Evolutionary conservation across 2,113 vertebrate genomes (phyloP), one percentile per base, ranked within the genome.

Genomic region (Malurus melanocephalus): DNA sequence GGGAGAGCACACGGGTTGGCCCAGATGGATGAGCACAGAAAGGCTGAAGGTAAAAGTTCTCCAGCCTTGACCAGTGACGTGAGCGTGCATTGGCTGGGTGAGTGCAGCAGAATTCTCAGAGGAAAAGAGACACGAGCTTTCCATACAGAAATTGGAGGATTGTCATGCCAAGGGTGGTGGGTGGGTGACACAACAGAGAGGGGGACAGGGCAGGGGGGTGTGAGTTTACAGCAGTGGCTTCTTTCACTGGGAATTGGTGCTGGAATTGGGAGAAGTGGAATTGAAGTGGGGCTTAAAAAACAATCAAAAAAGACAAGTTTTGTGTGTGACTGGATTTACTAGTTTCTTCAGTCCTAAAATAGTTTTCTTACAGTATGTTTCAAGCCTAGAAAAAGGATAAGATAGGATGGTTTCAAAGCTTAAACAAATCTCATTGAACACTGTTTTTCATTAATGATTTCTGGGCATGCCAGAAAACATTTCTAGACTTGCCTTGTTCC

Each of bases 51-150:
- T 77, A 48, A 80, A 91, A 73, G 73, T 84, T 95, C 80, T 90
- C 69, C 85, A 91, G 95, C 92, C 93, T 90, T 93, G 88, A 88
- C 52, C 14, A 1, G 80, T 83, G 92, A 93, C 5, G 14, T 33
- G 18, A 35, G 28, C 6, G 5, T 15, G 35, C 22, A 2, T 59
- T 88, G 69, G 76, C 9, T 60, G 73, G 10, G 48, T 23, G 56
- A 77, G 30, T 11, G 14, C 7, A 48, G 66, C 35, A 26, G 64
- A 72, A 40, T 74, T 51, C 40, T 35, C 43, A n/a, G 0, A 1
- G 48, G 43, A 32, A 71, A 88, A 80, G n/a, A 66, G 88, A 80
- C 38, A 15, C 6, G 30, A 85, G 42, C 45, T 35, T n/a, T 61
- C 35, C 56, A 17, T 7, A 23, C 30, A 80, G 67, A 59, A 35